Evolutionary conservation across 2,888 invertebrate species (phyloP).

Genomic region (Caenorhabditis sp.): DNA sequence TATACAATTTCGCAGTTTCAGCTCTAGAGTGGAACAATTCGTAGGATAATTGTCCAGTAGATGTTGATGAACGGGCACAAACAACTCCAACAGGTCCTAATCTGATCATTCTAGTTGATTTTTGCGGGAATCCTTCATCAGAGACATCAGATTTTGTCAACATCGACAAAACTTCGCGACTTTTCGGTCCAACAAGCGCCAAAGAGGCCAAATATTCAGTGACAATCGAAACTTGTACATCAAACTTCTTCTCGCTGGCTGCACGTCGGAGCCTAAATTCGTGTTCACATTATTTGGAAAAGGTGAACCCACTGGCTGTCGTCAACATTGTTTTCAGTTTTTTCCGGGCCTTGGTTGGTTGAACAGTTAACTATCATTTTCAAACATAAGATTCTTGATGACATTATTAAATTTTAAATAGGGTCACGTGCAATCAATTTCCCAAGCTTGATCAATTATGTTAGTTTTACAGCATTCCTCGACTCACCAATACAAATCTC

Average conservation of each 20-base stretch:
- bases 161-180: conserved; percentile 63
- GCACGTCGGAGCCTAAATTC: conserved; percentile 49
- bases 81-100: conserved; percentile 66
- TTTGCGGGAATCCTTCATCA: conserved; percentile 71
- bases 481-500: conserved; percentile 72
- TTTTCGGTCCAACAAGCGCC: conserved; percentile 63
- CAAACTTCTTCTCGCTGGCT: conserved; percentile 50
- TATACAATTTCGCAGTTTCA: conserved; percentile 71
- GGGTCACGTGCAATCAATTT: too few relatives aligned
- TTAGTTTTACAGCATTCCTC: not conserved
- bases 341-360: too few relatives aligned
- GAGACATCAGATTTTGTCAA: conserved; percentile 70
- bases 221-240: conserved; percentile 58
- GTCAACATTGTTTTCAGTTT: too few relatives aligned
- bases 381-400: too few relatives aligned
- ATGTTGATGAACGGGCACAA: conserved; percentile 58
- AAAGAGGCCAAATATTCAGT: conserved; percentile 62
- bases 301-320: too few relatives aligned
- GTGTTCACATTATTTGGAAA: too few relatives aligned
- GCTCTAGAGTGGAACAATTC: conserved; percentile 72
- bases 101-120: conserved; percentile 66
- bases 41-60: conserved; percentile 73
- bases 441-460: not conserved
- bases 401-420: too few relatives aligned
- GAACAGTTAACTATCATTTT: too few relatives aligned